Base-by-base conservation (phyloP, 2,797 vertebrate species). In the Acomys russatus region DNA sequence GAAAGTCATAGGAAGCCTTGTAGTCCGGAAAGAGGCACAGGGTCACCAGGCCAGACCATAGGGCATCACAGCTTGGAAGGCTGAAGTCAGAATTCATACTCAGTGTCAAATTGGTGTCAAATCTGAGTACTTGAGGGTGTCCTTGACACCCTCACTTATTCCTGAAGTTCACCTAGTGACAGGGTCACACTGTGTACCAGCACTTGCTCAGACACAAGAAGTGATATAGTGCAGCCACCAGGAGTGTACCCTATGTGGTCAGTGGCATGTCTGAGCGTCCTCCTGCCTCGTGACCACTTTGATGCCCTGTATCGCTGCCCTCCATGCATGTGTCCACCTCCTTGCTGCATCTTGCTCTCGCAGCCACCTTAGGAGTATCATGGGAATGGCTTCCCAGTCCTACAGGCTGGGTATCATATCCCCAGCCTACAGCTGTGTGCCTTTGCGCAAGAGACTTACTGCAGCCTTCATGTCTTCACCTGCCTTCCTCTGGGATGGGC, bases 121-220 rank as follows among this genome's bases (percentile, higher is more conserved):
- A 12, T 10, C 63, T 0, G 0, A 3, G 51, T 5, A 15, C 6
- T n/a, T 63, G 9, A 6, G 3, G 0, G 4, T 44, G 22, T 51
- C 59, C 14, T 49, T 51, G 90, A 38, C 9, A 33, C 1, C 44
- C 70, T 28, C 20, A 0, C 20, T 11, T 4, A 23, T 38, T 38
- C 73, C 61, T 1, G 0, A 6, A 23, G 17, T 38, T 15, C 28
- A 23, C 61, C 54, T 56, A 22, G 68, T 54, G 4, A 0, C 12
- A n/a, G 20, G 66, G 88, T n/a, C 59, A 49, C 51, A 18, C 9
- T 25, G 2, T 20, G 0, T 10, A 8, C n/a, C 77, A 14, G 1
- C 22, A 7, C 35, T 59, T 68, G 44, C 59, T 25, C 33, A 83
- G 68, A 38, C 38, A 51, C 33, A 44, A 33, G 92, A 61, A 5